phyloP scores from a whole-genome alignment of 2,113 vertebrate species.

The Mormyrus lacerda region DNA sequence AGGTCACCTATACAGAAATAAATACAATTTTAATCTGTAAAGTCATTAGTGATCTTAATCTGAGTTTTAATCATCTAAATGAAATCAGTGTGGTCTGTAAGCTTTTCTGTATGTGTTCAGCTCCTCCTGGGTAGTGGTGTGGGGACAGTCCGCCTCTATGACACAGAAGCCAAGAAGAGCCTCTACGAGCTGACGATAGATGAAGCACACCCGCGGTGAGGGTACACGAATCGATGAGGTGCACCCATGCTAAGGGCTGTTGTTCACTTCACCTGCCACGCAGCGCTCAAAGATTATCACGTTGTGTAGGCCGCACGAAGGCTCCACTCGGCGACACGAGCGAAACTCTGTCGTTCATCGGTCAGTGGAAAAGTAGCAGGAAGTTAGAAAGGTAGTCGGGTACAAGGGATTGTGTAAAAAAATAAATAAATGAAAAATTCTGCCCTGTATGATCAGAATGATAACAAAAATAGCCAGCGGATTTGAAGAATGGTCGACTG shows the following conservation, averaged over 20 bases:
- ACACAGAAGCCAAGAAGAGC: conserved; percentile 95
- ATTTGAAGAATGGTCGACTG: no score
- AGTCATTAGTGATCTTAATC: not conserved
- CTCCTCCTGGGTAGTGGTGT: conserved; percentile 88
- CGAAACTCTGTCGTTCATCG: not conserved
- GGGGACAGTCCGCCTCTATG: conserved; percentile 86
- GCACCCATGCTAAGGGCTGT: not conserved
- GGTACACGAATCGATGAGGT: not conserved
- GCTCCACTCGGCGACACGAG: not conserved
- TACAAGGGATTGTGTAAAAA: no score
- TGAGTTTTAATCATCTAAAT: not conserved
- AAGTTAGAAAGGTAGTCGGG: no score
- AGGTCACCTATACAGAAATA: not conserved
- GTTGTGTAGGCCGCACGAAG: not conserved
- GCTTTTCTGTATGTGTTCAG: conserved; percentile 47
- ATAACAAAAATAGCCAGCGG: no score
- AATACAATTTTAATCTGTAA: not conserved
- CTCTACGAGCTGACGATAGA: conserved; percentile 89
- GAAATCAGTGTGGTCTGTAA: not conserved
- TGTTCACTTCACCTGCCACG: not conserved
- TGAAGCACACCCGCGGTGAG: conserved; percentile 81
- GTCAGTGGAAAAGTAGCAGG: no score
- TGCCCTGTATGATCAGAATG: no score
- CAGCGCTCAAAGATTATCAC: not conserved
- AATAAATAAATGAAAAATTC: no score